These are phyloP conservation scores for Torymus aiolomorphi DNA, from an alignment of 2,888 invertebrate genomes.

Conservation along the genomic window DNA sequence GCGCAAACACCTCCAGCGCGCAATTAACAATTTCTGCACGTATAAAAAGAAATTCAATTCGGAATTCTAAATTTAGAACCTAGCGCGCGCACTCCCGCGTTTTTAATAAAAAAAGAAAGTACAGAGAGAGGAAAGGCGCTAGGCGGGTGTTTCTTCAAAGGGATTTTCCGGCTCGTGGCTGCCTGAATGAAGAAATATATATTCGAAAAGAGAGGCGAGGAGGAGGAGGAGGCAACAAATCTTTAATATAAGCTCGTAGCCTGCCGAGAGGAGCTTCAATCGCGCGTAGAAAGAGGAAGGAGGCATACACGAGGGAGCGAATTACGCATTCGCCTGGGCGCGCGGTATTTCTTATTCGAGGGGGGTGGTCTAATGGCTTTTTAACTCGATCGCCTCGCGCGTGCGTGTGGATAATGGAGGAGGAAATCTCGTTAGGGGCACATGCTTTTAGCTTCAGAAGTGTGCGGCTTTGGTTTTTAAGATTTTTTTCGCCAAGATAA, in stretches of 20 bases:
- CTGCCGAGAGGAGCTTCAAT: background rate
- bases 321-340: no score
- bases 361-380: no score
- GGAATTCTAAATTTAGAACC: slow-evolving; percentile 22
- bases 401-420: no score
- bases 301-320: background rate
- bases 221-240: slow-evolving; percentile 1
- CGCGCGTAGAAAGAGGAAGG: background rate
- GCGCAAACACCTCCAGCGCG: background rate
- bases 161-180: background rate
- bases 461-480: no score
- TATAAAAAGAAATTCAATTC: background rate
- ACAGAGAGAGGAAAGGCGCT: background rate
- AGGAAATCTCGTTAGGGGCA: no score
- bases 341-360: no score
- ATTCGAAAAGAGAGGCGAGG: slow-evolving; percentile 2
- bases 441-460: no score
- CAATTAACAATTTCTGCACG: background rate
- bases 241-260: slow-evolving; percentile 24
- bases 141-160: background rate
- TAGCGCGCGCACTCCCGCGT: no score
- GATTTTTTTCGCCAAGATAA: no score
- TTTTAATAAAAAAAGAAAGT: background rate
- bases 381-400: no score
- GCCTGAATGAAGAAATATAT: background rate